Base-by-base conservation (phyloP, 1,140 invertebrate genomes). In the Tribolium madens region DNA sequence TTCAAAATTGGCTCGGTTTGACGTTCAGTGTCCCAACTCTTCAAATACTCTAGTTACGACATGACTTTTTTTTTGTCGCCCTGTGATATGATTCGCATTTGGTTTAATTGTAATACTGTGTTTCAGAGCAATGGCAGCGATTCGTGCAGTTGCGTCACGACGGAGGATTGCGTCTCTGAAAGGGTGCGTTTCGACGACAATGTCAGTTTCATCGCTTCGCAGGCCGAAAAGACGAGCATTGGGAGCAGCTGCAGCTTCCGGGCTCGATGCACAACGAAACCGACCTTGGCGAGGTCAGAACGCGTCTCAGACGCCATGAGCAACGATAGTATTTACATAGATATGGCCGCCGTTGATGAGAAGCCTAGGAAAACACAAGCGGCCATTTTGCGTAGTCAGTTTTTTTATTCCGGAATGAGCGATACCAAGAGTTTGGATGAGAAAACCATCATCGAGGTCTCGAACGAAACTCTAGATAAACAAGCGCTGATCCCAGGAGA, bases 81-180 rank as follows among this genome's bases (percentile, higher is more conserved):
- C n/a, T n/a, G n/a, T n/a, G n/a, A n/a, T n/a, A n/a, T n/a, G n/a
- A n/a, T n/a, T n/a, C n/a, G n/a, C n/a, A n/a, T n/a, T n/a, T n/a
- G n/a, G n/a, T n/a, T n/a, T n/a, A n/a, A n/a, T n/a, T n/a, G n/a
- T n/a, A n/a, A n/a, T n/a, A n/a, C n/a, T n/a, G n/a, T n/a, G n/a
- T 71, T 83, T 36, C 75, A 85, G 84, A 72, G 78, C 53, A 79
- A 76, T 52, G 83, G 83, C 15, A 85, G 84, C 75, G 84, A 84
- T 75, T 84, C 83, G 1, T 84, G 82, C 69, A 84, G 84, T 70
- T 85, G 81, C 71, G 76, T 82, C 4, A 84, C 83, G 13, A 86
- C 85, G 10, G 91, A 91, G 76, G 91, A 92, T 75, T 88, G 88
- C 60, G 87, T 86, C 3, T 91, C 90, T 0, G 90, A 91, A 80